Percentiles rank a stretch among this genome's conserved stretches.
phyloP scores from a whole-genome alignment of 2,113 vertebrate genomes.

The Hystrix cristata region DNA sequence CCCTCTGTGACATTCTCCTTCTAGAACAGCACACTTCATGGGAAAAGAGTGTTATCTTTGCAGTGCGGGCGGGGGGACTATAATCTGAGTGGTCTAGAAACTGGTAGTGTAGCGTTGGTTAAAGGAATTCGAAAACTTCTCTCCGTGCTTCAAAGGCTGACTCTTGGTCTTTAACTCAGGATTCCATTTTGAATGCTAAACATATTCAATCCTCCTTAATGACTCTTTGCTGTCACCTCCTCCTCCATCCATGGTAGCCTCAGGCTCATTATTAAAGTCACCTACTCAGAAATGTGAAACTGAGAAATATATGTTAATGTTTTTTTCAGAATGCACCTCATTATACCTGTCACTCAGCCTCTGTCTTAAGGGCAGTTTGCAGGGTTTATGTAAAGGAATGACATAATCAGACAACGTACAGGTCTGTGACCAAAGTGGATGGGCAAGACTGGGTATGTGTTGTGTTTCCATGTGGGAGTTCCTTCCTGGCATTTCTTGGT shows the following conservation, averaged over 20 bases:
- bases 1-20: background rate
- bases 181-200: background rate
- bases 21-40: background rate
- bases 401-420: background rate
- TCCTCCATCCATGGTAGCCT: background rate
- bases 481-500: background rate
- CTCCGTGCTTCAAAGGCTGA: background rate
- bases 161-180: background rate
- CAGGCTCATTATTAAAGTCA: background rate
- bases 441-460: background rate
- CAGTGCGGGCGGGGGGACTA: background rate
- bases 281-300: constrained; percentile 45
- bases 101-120: background rate
- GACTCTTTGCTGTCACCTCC: background rate
- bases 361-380: background rate
- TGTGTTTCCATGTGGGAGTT: background rate
- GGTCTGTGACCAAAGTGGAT: background rate
- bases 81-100: background rate
- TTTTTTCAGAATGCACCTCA: background rate
- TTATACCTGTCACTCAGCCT: background rate
- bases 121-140: background rate
- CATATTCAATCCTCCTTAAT: background rate
- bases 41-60: background rate
- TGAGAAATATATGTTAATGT: background rate
- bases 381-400: background rate